A percentile compares a stretch with the other conserved stretches of the same genome.
Conservation (phyloP, 92 coral and sea anemone species). For the Epizoanthus scotinus region DNA sequence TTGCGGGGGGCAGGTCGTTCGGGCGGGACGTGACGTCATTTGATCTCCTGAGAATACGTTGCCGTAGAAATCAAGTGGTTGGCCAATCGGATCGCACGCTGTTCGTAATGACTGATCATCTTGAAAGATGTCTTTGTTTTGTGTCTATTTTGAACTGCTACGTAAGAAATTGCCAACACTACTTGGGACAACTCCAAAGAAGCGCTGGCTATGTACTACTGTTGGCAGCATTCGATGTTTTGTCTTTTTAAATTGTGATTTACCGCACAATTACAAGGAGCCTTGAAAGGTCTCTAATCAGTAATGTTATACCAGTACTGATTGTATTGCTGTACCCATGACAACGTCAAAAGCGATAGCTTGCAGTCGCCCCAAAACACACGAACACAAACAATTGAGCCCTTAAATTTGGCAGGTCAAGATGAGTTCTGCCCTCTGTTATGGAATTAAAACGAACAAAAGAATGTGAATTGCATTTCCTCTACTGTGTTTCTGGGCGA, state of each 20-base stretch:
- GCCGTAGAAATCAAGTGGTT: conserved; percentile 59
- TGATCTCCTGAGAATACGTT: conserved; percentile 76
- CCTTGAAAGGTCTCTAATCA: neutral
- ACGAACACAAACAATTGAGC: neutral
- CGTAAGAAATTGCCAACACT: conserved; percentile 40
- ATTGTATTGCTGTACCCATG: conserved; percentile 17
- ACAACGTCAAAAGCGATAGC: conserved; percentile 12
- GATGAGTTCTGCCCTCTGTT: conserved; percentile 2
- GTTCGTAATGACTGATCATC: conserved; percentile 40
- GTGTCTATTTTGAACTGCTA: conserved; percentile 53
- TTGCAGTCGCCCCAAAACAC: neutral
- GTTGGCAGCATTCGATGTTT: neutral
- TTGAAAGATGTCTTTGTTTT: conserved; percentile 54
- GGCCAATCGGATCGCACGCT: conserved; percentile 69
- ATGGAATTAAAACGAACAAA: neutral
- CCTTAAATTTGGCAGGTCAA: neutral
- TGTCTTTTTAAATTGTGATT: neutral
- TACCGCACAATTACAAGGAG: neutral
- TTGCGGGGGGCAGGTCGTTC: conserved; percentile 85
- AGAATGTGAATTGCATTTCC: conserved; percentile 21
- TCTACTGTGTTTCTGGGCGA: neutral
- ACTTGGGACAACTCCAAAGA: neutral
- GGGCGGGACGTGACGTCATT: conserved; percentile 99
- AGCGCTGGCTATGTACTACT: neutral
- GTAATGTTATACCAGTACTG: neutral